These are phyloP conservation scores for Tachystola acroxantha DNA, from an alignment of 2,888 invertebrate genomes.

Conservation along the genomic window DNA sequence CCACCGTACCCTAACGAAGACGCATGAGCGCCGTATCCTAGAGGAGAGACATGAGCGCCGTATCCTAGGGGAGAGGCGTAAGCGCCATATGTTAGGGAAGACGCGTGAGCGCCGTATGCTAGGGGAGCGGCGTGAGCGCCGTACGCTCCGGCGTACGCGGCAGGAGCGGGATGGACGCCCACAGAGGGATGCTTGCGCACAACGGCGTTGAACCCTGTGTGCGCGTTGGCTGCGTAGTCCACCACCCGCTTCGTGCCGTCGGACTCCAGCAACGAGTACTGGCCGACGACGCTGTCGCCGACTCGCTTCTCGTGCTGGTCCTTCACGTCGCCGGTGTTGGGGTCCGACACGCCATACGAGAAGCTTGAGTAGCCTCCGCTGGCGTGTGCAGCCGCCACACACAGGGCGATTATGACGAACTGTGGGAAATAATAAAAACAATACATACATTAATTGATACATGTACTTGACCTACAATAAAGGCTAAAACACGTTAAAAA, in stretches of 20 bases:
- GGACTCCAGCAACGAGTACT: slow-evolving; percentile 67
- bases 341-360: slow-evolving; percentile 55
- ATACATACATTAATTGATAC: no score
- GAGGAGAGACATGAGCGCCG: slow-evolving; percentile 14
- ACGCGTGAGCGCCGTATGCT: slow-evolving; percentile 27
- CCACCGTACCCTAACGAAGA: slow-evolving; percentile 15
- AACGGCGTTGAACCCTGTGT: slow-evolving; percentile 50
- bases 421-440: slow-evolving; percentile 34
- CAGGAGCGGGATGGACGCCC: slow-evolving; percentile 25
- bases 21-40: slow-evolving; percentile 17
- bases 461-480: no score
- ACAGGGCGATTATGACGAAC: slow-evolving; percentile 41
- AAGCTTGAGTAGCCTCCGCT: slow-evolving; percentile 46
- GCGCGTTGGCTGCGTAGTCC: slow-evolving; percentile 65
- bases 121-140: no score
- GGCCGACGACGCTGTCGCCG: slow-evolving; percentile 78
- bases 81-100: slow-evolving; percentile 24
- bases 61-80: slow-evolving; percentile 14
- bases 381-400: slow-evolving; percentile 36
- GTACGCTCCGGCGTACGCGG: slow-evolving; percentile 22
- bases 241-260: slow-evolving; percentile 79
- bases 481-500: no score
- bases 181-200: slow-evolving; percentile 40
- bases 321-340: slow-evolving; percentile 52
- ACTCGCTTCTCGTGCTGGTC: slow-evolving; percentile 77